A percentile compares a stretch with the other conserved stretches of the same genome.
These are phyloP conservation scores for Stegostoma tigrinum DNA, from an alignment of 2,113 vertebrate genomes.

Conservation along the genomic window DNA sequence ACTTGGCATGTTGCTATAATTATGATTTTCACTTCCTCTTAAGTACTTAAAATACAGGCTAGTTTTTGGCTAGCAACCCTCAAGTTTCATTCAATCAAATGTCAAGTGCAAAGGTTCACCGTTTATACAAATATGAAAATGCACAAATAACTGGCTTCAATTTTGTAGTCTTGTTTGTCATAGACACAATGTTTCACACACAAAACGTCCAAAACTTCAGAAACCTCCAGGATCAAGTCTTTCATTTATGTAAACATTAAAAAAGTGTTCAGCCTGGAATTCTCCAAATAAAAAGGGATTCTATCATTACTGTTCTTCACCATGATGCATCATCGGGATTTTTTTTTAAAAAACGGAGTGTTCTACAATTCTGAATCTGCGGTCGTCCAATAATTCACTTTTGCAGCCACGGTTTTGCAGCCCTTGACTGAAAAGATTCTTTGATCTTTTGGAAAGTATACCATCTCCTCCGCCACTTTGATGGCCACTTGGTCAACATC, in stretches of 20 bases:
- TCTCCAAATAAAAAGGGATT: neutral
- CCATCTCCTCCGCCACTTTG: constrained; percentile 67
- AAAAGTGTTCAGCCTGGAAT: neutral
- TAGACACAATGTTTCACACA: neutral
- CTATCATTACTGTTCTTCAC: neutral
- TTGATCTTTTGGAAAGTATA: constrained; percentile 80
- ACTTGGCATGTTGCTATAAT: neutral
- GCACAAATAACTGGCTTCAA: neutral
- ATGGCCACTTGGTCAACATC: constrained; percentile 55
- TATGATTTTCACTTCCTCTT: neutral
- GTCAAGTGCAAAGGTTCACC: neutral
- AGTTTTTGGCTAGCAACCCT: neutral
- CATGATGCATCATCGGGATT: neutral
- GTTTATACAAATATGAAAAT: neutral
- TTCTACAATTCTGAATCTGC: neutral
- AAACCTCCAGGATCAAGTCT: neutral
- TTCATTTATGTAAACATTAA: neutral
- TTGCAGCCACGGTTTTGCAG: constrained; percentile 84
- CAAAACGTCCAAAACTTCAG: neutral
- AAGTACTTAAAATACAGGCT: neutral
- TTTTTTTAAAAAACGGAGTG: neutral
- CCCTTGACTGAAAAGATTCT: constrained; percentile 79
- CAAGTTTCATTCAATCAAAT: neutral
- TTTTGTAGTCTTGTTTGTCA: neutral
- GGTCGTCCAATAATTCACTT: constrained; percentile 63